These are phyloP conservation scores for Bilobella aurantiaca DNA, from an alignment of 1,140 invertebrate species.

Conservation along the genomic window DNA sequence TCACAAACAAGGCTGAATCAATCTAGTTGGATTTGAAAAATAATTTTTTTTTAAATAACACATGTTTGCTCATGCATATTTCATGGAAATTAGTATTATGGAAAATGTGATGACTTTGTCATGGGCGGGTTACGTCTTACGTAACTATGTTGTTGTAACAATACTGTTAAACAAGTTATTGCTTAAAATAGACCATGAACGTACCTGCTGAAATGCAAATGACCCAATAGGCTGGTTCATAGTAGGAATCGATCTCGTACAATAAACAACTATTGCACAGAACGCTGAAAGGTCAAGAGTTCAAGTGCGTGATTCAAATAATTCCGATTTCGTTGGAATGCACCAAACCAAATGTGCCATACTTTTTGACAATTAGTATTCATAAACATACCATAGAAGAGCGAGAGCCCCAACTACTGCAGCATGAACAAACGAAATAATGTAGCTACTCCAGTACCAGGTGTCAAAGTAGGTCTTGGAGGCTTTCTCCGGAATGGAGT, in stretches of 20 bases:
- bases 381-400: conserved; percentile 2
- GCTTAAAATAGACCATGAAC: not conserved
- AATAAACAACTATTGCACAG: not conserved
- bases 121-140: no score
- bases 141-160: no score
- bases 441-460: conserved; percentile 15
- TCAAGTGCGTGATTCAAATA: not conserved
- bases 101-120: no score
- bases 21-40: no score
- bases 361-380: not conserved
- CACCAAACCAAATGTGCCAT: no score
- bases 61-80: no score
- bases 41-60: no score
- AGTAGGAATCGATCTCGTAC: not conserved
- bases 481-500: not conserved
- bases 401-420: not conserved
- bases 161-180: no score
- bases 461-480: not conserved
- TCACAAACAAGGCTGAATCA: no score
- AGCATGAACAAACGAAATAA: conserved; percentile 5
- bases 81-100: no score
- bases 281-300: conserved; percentile 2
- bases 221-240: conserved; percentile 1
- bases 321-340: no score
- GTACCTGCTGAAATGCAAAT: conserved; percentile 11